Evolutionary conservation across 2,888 invertebrate species (phyloP).

Genomic region (Mythimna pallens): DNA sequence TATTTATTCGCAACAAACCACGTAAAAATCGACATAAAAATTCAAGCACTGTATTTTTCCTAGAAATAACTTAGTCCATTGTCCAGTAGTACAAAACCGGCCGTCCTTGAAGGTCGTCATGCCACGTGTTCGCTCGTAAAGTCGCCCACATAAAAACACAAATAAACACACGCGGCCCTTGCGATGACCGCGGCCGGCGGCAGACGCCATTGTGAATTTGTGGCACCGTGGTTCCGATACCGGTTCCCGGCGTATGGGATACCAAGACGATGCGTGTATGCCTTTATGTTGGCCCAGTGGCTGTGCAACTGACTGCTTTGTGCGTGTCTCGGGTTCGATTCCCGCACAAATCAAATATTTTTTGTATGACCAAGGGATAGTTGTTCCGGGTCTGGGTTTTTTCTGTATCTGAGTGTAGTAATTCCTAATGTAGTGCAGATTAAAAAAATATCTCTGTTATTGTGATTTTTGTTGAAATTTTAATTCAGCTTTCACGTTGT

Average conservation of each 20-base stretch:
- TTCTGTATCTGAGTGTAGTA: too few relatives aligned
- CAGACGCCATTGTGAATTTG: slow-evolving; percentile 32
- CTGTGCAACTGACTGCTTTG: too few relatives aligned
- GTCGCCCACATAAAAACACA: too few relatives aligned
- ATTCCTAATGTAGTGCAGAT: too few relatives aligned
- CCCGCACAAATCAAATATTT: too few relatives aligned
- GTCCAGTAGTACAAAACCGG: slow-evolving; percentile 56
- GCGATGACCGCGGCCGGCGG: slow-evolving; percentile 24
- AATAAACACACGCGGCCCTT: slow-evolving; percentile 67
- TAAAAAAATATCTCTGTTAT: too few relatives aligned
- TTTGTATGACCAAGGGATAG: too few relatives aligned
- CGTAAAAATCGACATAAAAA: slow-evolving; percentile 38
- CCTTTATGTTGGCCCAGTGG: background rate
- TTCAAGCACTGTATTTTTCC: slow-evolving; percentile 49
- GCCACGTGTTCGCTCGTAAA: slow-evolving; percentile 77
- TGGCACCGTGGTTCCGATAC: slow-evolving; percentile 1
- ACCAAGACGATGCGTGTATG: slow-evolving; percentile 7
- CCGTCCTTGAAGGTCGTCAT: slow-evolving; percentile 75
- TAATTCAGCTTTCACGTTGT: too few relatives aligned
- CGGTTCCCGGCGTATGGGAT: slow-evolving; percentile 31
- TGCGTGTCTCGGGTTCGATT: too few relatives aligned
- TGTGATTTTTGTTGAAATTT: too few relatives aligned
- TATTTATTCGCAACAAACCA: background rate
- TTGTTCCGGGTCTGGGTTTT: too few relatives aligned
- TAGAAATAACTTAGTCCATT: slow-evolving; percentile 45